Evolutionary conservation across 2,113 vertebrate genomes (phyloP).

Genomic region (Oxyruncus cristatus): DNA sequence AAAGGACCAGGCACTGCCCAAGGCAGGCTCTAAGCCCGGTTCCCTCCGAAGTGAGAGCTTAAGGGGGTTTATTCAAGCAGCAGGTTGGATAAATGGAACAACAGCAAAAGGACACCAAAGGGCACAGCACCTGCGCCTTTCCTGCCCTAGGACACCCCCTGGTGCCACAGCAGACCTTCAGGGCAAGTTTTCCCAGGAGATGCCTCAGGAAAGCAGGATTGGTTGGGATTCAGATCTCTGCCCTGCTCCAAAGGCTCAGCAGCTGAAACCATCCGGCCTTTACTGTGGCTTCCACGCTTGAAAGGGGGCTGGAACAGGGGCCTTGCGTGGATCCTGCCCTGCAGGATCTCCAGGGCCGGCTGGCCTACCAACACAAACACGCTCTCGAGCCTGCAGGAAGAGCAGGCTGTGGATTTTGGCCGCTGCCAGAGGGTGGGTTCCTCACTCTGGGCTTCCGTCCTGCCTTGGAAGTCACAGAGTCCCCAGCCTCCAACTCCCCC

Average conservation of each 20-base stretch:
- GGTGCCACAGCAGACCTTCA: not conserved
- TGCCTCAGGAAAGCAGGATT: not conserved
- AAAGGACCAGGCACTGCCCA: not conserved
- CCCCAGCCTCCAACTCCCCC: not conserved
- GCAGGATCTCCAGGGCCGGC: not conserved
- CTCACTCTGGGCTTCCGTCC: not conserved
- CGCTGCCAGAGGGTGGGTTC: not conserved
- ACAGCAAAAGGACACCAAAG: not conserved
- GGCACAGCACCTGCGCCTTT: not conserved
- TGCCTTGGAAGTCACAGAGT: slow-evolving; percentile 10
- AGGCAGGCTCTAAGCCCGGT: not conserved
- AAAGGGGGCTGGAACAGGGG: not conserved
- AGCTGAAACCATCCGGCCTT: not conserved
- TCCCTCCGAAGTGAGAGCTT: not conserved
- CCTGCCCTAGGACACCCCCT: not conserved
- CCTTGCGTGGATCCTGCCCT: not conserved
- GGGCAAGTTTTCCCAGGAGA: not conserved
- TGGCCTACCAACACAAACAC: not conserved
- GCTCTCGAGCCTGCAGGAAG: not conserved
- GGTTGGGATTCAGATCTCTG: not conserved
- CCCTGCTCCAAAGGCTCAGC: not conserved
- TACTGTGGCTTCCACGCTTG: not conserved
- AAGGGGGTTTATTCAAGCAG: not conserved
- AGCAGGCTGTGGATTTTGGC: slow-evolving; percentile 9
- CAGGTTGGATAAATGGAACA: not conserved